These are phyloP conservation scores for Globodera rostochiensis DNA, from an alignment of 1,140 invertebrate species.

Conservation along the genomic window DNA sequence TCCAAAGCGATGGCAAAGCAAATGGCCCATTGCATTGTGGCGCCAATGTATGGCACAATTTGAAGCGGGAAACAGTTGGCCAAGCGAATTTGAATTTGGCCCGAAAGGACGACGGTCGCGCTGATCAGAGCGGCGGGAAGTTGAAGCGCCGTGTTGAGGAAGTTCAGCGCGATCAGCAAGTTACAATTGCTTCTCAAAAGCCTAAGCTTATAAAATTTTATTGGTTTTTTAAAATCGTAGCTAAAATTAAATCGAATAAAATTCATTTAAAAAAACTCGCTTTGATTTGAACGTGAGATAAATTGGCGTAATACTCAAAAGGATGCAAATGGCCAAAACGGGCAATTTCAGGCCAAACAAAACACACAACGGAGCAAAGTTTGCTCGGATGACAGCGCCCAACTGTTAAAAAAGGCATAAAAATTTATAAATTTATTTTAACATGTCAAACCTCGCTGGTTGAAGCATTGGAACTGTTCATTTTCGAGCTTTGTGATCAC, in stretches of 20 bases:
- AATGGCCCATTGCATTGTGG: not conserved
- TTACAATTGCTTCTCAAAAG: not conserved
- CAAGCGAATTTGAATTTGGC: not conserved
- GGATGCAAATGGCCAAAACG: not conserved
- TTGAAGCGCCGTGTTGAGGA: not conserved
- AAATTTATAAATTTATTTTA: no score
- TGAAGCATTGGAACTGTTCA: no score
- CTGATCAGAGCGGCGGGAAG: not conserved
- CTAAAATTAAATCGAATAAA: not conserved
- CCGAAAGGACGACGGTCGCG: not conserved
- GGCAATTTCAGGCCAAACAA: not conserved
- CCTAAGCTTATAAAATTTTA: not conserved
- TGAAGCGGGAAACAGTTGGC: not conserved
- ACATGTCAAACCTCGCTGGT: no score
- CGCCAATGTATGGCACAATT: not conserved
- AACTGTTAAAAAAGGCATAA: not conserved
- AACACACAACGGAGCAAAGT: not conserved
- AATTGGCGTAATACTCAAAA: slow-evolving; percentile 1
- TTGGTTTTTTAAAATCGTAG: not conserved
- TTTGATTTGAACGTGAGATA: not conserved
- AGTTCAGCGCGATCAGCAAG: not conserved
- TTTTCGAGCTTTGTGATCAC: no score
- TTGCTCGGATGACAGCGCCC: not conserved
- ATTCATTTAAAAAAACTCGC: not conserved
- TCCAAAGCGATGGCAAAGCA: not conserved